A percentile compares a stretch with the other conserved stretches of the same genome.
phyloP scores from a whole-genome alignment of 2,888 invertebrate species.

The Craniophora ligustri region DNA sequence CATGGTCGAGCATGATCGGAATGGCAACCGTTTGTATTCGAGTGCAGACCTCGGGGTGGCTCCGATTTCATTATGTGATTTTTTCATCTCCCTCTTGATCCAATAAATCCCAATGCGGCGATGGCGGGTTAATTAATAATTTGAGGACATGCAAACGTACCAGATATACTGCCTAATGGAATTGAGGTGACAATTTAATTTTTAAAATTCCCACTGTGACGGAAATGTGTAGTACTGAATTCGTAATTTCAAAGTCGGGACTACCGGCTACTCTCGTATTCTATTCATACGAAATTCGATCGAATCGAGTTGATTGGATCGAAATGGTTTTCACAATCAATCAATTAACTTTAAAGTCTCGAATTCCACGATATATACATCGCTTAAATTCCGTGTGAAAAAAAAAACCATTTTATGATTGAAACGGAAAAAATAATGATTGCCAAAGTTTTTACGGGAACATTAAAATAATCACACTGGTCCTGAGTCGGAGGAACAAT shows the following conservation, averaged over 20 bases:
- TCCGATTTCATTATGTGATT: conserved; percentile 83
- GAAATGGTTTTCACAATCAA: conserved; percentile 15
- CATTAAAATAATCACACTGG: conserved; percentile 42
- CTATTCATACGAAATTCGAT: conserved; percentile 23
- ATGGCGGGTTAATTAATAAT: conserved; percentile 85
- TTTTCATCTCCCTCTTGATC: conserved; percentile 76
- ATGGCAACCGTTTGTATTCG: conserved; percentile 72
- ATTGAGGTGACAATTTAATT: conserved; percentile 63
- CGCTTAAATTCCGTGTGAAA: neutral
- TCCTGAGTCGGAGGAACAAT: conserved; percentile 56
- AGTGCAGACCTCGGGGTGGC: conserved; percentile 64
- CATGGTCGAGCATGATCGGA: conserved; percentile 67
- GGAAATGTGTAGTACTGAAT: conserved; percentile 14
- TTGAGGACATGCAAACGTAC: conserved; percentile 67
- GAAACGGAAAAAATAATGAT: conserved; percentile 10
- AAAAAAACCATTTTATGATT: neutral
- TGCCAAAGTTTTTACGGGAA: conserved; percentile 32
- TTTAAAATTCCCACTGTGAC: conserved; percentile 29
- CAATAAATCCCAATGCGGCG: conserved; percentile 77
- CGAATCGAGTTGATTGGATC: conserved; percentile 27
- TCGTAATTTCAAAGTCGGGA: conserved; percentile 18
- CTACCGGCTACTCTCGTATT: conserved; percentile 29
- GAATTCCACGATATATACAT: neutral
- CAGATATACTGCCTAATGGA: conserved; percentile 59
- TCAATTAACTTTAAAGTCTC: conserved; percentile 8